Evolutionary conservation across 2,113 vertebrate genomes (phyloP).

Genomic region (Vireo altiloquus): DNA sequence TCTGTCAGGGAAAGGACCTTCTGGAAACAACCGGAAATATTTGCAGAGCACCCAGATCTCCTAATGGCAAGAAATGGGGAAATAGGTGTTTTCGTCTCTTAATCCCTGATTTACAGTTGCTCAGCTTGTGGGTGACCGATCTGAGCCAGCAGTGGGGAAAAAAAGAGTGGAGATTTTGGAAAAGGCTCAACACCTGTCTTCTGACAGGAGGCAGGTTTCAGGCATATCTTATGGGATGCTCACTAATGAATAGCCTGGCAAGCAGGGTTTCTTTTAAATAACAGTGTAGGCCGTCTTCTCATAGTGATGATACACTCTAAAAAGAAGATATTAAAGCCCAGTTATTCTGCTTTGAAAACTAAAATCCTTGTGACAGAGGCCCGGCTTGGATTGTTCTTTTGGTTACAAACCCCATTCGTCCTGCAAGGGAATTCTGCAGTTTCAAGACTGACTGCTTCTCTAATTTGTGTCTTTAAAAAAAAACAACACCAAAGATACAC

Average conservation of each 20-base stretch:
- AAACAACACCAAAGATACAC: background rate
- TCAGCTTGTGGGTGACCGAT: background rate
- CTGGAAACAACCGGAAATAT: background rate
- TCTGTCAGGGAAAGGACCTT: background rate
- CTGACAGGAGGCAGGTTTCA: background rate
- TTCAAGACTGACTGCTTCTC: conserved; percentile 16
- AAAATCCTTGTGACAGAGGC: background rate
- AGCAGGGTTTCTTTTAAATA: background rate
- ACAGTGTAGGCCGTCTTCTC: background rate
- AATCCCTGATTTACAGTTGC: background rate
- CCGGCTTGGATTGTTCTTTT: conserved; percentile 1
- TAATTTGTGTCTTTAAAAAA: conserved; percentile 36
- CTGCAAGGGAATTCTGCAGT: conserved; percentile 26
- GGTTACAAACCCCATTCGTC: background rate
- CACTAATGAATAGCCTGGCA: background rate
- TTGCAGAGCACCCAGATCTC: background rate
- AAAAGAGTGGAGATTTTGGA: background rate
- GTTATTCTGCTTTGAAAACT: conserved; percentile 5
- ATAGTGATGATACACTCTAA: background rate
- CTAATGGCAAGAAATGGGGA: background rate
- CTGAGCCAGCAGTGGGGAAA: background rate
- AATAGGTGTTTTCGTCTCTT: background rate
- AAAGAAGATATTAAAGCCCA: background rate
- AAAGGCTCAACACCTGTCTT: background rate
- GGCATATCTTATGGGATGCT: background rate